Percentiles rank a stretch among this genome's conserved stretches.
Conservation (phyloP, 1,140 invertebrate genomes). For the Pygmarrhopalites habei region DNA sequence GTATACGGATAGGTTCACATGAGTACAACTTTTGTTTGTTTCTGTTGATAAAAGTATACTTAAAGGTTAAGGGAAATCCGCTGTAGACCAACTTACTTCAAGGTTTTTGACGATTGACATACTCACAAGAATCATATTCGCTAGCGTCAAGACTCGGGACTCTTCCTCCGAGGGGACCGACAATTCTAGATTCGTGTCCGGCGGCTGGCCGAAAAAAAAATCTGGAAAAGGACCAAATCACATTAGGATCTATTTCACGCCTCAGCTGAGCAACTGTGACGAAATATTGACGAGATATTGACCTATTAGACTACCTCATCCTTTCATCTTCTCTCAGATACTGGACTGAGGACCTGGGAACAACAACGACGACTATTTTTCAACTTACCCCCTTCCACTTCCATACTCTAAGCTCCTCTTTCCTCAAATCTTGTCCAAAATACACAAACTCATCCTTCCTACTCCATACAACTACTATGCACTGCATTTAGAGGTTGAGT, state of each 20-base stretch:
- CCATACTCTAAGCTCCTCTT: neutral
- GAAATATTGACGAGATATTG: conserved; percentile 10
- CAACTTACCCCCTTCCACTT: neutral
- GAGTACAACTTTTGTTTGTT: too few relatives aligned
- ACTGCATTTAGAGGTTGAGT: neutral
- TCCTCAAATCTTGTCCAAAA: neutral
- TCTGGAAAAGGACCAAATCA: conserved; percentile 24
- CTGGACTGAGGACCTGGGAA: too few relatives aligned
- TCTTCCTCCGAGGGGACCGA: conserved; percentile 60
- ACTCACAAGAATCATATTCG: conserved; percentile 95
- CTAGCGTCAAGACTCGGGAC: conserved; percentile 82
- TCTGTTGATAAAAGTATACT: too few relatives aligned
- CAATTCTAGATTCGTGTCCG: conserved; percentile 33
- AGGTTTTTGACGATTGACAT: too few relatives aligned
- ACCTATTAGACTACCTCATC: neutral
- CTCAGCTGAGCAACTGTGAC: too few relatives aligned
- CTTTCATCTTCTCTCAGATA: neutral
- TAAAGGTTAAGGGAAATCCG: too few relatives aligned
- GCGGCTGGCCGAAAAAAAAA: conserved; percentile 39
- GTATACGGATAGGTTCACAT: too few relatives aligned
- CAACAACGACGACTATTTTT: too few relatives aligned
- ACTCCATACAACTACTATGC: neutral
- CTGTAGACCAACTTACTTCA: too few relatives aligned
- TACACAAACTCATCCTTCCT: neutral
- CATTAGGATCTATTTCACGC: conserved; percentile 10